Conservation (phyloP, 2,113 vertebrate species). For the Rostratula benghalensis region DNA sequence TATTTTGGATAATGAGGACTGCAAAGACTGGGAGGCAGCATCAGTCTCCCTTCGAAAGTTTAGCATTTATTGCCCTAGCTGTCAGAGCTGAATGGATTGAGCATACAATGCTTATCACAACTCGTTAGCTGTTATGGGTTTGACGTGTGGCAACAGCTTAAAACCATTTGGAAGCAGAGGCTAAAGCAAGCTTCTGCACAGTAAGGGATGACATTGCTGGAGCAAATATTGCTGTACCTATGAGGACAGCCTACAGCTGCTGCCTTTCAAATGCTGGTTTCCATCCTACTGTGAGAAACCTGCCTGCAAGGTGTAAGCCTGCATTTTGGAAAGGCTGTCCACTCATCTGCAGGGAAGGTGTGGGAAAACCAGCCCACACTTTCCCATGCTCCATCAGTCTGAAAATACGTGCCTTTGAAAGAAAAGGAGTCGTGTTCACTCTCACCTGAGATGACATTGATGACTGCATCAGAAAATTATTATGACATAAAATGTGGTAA, state of each 20-base stretch:
- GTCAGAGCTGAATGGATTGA: background rate
- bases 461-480: background rate
- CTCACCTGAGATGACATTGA: background rate
- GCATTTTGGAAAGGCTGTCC: background rate
- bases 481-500: background rate
- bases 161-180: background rate
- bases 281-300: background rate
- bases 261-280: background rate
- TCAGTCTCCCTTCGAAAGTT: background rate
- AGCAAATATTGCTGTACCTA: background rate
- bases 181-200: background rate
- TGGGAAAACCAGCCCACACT: fast-evolving
- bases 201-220: background rate
- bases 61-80: background rate
- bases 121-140: background rate
- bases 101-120: background rate
- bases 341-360: background rate
- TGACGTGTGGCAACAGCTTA: background rate
- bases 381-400: background rate
- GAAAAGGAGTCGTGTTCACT: background rate
- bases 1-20: background rate
- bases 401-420: background rate
- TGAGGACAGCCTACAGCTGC: background rate
- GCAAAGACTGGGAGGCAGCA: background rate
- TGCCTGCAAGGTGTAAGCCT: fast-evolving